phyloP scores from a whole-genome alignment of 2,888 invertebrate genomes.

The Gymnosoma rotundatum region DNA sequence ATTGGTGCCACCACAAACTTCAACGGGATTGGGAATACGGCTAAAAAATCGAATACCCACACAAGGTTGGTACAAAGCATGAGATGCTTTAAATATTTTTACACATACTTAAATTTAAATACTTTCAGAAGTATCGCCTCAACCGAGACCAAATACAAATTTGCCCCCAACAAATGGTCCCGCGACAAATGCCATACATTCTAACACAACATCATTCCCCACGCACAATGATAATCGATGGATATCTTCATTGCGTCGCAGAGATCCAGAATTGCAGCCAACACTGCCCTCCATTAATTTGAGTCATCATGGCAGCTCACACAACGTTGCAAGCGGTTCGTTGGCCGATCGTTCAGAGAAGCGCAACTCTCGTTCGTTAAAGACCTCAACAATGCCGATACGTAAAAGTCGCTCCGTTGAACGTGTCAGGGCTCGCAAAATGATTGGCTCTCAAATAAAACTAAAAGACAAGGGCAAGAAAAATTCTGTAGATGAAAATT shows the following conservation, averaged over 20 bases:
- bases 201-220: conserved; percentile 75
- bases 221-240: conserved; percentile 85
- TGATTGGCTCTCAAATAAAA: conserved; percentile 79
- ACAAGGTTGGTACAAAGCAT: conserved; percentile 77
- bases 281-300: conserved; percentile 85
- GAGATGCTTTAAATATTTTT: background rate
- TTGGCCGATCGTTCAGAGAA: conserved; percentile 77
- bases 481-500: conserved; percentile 82
- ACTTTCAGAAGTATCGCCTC: conserved; percentile 82
- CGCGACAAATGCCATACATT: conserved; percentile 63
- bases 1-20: conserved; percentile 71
- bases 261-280: conserved; percentile 86
- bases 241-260: conserved; percentile 86
- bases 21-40: conserved; percentile 73
- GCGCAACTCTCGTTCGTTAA: conserved; percentile 76
- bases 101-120: conserved; percentile 40
- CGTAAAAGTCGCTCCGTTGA: conserved; percentile 82
- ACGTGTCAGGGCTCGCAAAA: conserved; percentile 82
- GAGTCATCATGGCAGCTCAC: conserved; percentile 80
- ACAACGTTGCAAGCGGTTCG: conserved; percentile 82
- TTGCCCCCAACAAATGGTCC: conserved; percentile 71
- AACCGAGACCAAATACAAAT: conserved; percentile 79
- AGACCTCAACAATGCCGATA: conserved; percentile 77
- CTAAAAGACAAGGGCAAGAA: conserved; percentile 81
- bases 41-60: conserved; percentile 81